A percentile compares a stretch with the other conserved stretches of the same genome.
These are phyloP conservation scores for Beaufortia kweichowensis DNA, from an alignment of 2,113 vertebrate species.

Conservation along the genomic window DNA sequence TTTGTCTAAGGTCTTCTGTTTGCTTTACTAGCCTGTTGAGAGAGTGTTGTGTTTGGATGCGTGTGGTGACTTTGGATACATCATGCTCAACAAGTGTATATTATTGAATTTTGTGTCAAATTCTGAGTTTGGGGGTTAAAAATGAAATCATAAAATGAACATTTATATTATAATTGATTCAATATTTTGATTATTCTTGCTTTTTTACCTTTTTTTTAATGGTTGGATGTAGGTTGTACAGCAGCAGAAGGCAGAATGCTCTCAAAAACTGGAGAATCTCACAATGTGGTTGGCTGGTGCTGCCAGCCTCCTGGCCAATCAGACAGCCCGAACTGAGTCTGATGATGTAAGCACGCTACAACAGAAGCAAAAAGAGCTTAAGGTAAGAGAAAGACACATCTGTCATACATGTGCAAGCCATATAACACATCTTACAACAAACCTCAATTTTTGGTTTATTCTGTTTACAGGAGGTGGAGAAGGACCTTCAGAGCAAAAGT, in stretches of 20 bases:
- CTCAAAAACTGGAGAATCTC: constrained; percentile 84
- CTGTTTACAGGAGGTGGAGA: constrained; percentile 81
- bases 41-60: constrained; percentile 51
- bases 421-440: neutral
- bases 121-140: neutral
- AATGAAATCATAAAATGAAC: neutral
- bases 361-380: constrained; percentile 81
- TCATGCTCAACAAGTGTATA: constrained; percentile 70
- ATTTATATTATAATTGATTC: constrained; percentile 27
- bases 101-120: neutral
- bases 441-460: neutral
- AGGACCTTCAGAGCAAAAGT: constrained; percentile 76
- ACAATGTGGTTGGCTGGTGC: constrained; percentile 81
- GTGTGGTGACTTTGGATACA: constrained; percentile 74
- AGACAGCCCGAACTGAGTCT: constrained; percentile 67
- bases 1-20: constrained; percentile 45
- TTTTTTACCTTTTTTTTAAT: neutral
- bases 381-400: constrained; percentile 78
- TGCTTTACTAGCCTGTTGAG: constrained; percentile 53
- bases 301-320: constrained; percentile 73
- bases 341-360: constrained; percentile 77
- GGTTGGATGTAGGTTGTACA: constrained; percentile 79
- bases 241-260: constrained; percentile 86
- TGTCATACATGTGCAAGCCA: too few species aligned
- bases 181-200: neutral